phyloP scores from a whole-genome alignment of 1,140 invertebrate genomes.

The Drosophila tani region DNA sequence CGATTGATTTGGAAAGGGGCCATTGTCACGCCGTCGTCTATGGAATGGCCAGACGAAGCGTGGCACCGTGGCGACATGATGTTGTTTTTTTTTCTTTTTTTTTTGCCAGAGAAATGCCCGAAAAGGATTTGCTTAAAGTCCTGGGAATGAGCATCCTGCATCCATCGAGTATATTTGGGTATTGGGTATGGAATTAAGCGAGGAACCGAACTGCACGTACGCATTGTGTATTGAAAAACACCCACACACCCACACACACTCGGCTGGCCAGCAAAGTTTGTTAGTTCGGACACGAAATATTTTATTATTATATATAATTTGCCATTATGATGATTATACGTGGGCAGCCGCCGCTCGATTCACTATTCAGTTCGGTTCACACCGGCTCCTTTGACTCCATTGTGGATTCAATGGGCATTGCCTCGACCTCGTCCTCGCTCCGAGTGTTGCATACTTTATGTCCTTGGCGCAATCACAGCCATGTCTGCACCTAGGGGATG shows the following conservation, averaged over 20 bases:
- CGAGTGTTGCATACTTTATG: constrained; percentile 77
- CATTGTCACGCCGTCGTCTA: constrained; percentile 77
- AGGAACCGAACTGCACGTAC: constrained; percentile 60
- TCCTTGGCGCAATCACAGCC: constrained; percentile 64
- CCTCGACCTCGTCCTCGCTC: constrained; percentile 21
- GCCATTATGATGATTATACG: constrained; percentile 82
- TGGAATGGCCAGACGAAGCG: constrained; percentile 30
- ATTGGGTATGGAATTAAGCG: constrained; percentile 4
- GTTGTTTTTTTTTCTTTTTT: too few relatives aligned
- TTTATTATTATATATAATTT: constrained; percentile 84
- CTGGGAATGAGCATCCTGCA: constrained; percentile 7
- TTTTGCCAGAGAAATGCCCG: constrained; percentile 15
- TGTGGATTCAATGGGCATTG: constrained; percentile 59
- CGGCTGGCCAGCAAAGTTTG: constrained; percentile 49
- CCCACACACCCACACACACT: constrained; percentile 13
- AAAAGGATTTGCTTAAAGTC: constrained; percentile 70
- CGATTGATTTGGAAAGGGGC: constrained; percentile 78
- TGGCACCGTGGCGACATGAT: not conserved
- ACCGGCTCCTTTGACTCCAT: constrained; percentile 29
- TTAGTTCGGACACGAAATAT: constrained; percentile 81
- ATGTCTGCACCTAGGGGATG: constrained; percentile 36
- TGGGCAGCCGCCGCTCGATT: constrained; percentile 24
- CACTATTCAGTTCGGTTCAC: constrained; percentile 11
- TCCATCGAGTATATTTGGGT: constrained; percentile 14
- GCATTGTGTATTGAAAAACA: constrained; percentile 61